Evolutionary conservation across 53 echinoderm and acorn worm genomes (phyloP), one percentile per base, ranked within the genome.

Genomic region (Patiria pectinifera): DNA sequence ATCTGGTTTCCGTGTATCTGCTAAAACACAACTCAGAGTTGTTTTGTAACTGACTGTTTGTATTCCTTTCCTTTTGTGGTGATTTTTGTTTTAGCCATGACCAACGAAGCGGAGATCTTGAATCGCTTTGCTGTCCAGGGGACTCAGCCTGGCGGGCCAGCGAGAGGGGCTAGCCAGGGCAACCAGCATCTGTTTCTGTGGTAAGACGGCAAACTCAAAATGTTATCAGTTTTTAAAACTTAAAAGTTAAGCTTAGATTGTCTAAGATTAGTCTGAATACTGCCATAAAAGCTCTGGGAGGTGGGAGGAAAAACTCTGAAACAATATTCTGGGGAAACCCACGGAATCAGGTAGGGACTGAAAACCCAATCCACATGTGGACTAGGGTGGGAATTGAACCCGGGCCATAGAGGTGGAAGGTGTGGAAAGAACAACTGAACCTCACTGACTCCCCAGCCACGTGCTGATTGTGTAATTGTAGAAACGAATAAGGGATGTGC

Each of bases 61-160:
- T 74, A 35, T 23, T 74, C 46, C 4, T 12, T 62, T 84, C 46
- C 21, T 19, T 79, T 23, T 16, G 13, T 74, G 24, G 24, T 48
- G 49, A 48, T 78, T 63, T 21, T 92, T 24, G 48, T 75, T 11
- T n/a, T 45, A 98, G 99, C 84, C 6, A 95, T 96, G 92, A 95
- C 87, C 60, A 96, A 97, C 61, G 99, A 98, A 61, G 87, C 94
- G 4, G 99, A 98, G 59, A 94, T 96, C 22, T 83, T 98, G 19
- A 93, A 91, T 62, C 94, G 96, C 25, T 98, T 98, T 89, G 91
- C 97, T 35, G 92, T 78, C 44, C 94, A 92, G 83, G 94, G 92
- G 48, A 83, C 92, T 12, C 94, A 94, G 23, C 87, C 92, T 58
- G 95, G 95, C 47, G 76, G 95, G 45, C 95, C 95, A 95, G 94